Evolutionary conservation across 2,113 vertebrate species (phyloP).

Genomic region (Anolis carolinensis): DNA sequence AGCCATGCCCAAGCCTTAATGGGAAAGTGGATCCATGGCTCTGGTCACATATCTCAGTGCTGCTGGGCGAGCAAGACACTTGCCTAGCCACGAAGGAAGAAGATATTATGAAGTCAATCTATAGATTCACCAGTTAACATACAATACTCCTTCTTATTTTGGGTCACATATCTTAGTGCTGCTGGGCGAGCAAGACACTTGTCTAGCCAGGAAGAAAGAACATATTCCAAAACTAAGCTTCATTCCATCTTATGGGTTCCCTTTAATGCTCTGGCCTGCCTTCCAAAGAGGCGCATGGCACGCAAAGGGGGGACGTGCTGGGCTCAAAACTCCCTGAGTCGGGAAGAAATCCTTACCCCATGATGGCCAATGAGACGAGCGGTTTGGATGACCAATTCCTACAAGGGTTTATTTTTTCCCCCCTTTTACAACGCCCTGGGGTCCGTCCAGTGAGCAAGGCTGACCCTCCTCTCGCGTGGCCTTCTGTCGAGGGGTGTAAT

Average conservation of each 20-base stretch:
- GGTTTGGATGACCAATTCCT: slow-evolving; percentile 50
- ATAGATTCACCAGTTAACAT: neutral
- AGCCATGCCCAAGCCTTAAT: neutral
- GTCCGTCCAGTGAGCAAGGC: slow-evolving; percentile 25
- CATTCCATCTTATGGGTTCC: too few relatives aligned
- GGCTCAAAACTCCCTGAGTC: slow-evolving; percentile 13
- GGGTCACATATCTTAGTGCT: neutral
- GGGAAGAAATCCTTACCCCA: slow-evolving; percentile 74
- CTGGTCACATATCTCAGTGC: too few relatives aligned
- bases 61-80: neutral
- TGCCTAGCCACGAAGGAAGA: neutral
- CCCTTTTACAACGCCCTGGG: slow-evolving; percentile 29
- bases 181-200: neutral
- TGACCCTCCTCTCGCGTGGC: slow-evolving; percentile 44
- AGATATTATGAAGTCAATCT: neutral
- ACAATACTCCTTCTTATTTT: neutral
- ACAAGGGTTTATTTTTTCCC: slow-evolving; percentile 40
- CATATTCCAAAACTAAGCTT: too few relatives aligned
- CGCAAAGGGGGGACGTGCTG: neutral
- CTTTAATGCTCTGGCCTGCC: neutral
- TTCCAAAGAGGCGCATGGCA: neutral
- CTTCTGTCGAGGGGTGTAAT: slow-evolving; percentile 10
- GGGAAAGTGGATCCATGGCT: neutral
- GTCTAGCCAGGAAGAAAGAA: too few relatives aligned
- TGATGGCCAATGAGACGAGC: slow-evolving; percentile 71